A percentile compares a stretch with the other conserved stretches of the same genome.
Conservation (phyloP, 2,888 invertebrate genomes). For the Protophormia terraenovae region DNA sequence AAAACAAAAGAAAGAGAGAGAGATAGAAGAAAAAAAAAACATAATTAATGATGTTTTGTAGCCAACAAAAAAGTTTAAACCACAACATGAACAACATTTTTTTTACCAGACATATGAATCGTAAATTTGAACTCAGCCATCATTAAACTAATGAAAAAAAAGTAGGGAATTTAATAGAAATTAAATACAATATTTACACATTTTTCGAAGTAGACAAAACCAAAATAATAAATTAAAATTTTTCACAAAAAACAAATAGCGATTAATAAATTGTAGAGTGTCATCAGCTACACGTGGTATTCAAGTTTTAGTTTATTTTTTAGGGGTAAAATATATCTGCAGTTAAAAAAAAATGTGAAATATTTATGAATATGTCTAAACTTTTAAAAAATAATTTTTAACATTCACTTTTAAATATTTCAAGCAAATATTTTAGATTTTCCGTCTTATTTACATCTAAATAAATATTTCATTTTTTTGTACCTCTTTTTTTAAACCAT, state of each 20-base stretch:
- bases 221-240: conserved; percentile 2
- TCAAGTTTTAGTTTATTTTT: not conserved
- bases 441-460: too few species aligned
- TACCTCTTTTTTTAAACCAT: too few species aligned
- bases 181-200: not conserved
- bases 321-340: not conserved
- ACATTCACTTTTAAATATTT: too few species aligned
- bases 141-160: not conserved
- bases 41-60: conserved; percentile 43
- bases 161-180: not conserved
- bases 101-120: not conserved
- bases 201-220: not conserved
- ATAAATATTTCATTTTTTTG: too few species aligned
- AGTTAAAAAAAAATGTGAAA: not conserved
- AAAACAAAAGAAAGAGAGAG: conserved; percentile 24
- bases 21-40: not conserved
- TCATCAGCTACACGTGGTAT: not conserved
- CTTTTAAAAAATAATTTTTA: too few species aligned
- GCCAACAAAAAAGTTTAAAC: conserved; percentile 35
- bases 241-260: not conserved
- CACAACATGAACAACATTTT: conserved; percentile 25
- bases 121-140: too few species aligned
- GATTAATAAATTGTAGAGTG: not conserved
- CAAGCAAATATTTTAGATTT: too few species aligned
- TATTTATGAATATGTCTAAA: too few species aligned